Evolutionary conservation across 2,797 vertebrate genomes (phyloP), one percentile per base, ranked within the genome.

Genomic region (Acrossocheilus wenchowensis): DNA sequence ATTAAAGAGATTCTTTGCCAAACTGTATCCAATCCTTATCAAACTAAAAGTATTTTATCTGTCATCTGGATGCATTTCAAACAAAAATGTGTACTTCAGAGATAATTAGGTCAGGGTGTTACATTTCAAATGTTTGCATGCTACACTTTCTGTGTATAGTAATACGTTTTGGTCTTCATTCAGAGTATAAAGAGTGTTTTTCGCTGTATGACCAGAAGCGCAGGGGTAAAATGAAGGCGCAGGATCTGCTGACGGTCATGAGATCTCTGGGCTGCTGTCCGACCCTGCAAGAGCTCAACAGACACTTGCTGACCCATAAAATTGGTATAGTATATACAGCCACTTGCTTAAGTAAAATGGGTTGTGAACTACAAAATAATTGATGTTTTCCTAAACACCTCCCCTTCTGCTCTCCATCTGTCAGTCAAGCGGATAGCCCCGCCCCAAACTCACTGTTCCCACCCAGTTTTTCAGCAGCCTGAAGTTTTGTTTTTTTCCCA

Each of bases 151-250:
- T 66, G 79, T 23, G 50, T 21, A 3, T 21, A n/a, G 5, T 43
- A n/a, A n/a, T 15, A 50, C 7, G 26, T 78, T 72, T 79, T 30
- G 54, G 71, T 36, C 68, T 64, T 41, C 52, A 64, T 83, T 71
- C 94, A 98, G 97, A 97, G 89, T 97, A 96, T 92, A 98, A 97
- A 90, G 97, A 98, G 88, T 98, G 97, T 75, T 98, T 98, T 87
- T 97, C 97, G 0, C 95, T 98, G 34, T 96, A 97, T 0, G 97
- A 98, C 93, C 96, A 96, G 86, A 95, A 94, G 74, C 95, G 93
- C 4, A 95, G 92, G 14, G 97, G 97, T 0, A 97, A 95, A 94
- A 96, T 98, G 8, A 87, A 90, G 3, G 94, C 93, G 45, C 71
- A 89, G 0, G 97, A 98, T 41, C 95, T 98, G 86, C 90, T 97